Evolutionary conservation across 2,888 invertebrate genomes (phyloP), one percentile per base, ranked within the genome.

Genomic region (Drosophila austrosaltans): DNA sequence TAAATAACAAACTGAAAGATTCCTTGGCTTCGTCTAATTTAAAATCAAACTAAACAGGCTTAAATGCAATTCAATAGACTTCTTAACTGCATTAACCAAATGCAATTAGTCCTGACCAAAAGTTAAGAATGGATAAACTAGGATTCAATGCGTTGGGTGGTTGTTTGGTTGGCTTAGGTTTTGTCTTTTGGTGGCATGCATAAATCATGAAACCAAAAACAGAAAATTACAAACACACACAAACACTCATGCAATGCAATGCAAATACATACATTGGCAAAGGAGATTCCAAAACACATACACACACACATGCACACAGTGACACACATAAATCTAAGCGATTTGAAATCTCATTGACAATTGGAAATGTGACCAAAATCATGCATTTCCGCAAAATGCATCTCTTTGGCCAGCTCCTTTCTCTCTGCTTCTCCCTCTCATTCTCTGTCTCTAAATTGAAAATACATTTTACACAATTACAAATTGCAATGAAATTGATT

Each of bases 391-490:
- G 76, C 62, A 69, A 68, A 62, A 64, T 68, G 57, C 57, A 57
- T 57, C 48, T 12, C 22, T 10, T 22, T 22, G 22, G 36, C 20
- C 69, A 71, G 69, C 59, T 64, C 61, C 36, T 28, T n/a, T 48
- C 36, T 12, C 39, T 1, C 48, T n/a, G 30, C 57, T 12, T 30
- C 42, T 48, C 32, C 5, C 8, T 16, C 25, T 28, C 36, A 36
- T 3, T 40, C 3, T n/a, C 39, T n/a, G n/a, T 40, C 12, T 53
- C 39, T 57, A 87, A 85, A 85, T 85, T 85, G 85, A 85, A 87
- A 87, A 85, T 81, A 84, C 87, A 85, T 85, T 85, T 85, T 85
- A 79, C 87, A 87, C 85, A 85, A 85, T 85, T 87, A 85, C 84
- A 84, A 85, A 85, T 87, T 87, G 82, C 85, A 82, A 81, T 87